phyloP scores from a whole-genome alignment of 2,888 invertebrate genomes.

The Theretra japonica region DNA sequence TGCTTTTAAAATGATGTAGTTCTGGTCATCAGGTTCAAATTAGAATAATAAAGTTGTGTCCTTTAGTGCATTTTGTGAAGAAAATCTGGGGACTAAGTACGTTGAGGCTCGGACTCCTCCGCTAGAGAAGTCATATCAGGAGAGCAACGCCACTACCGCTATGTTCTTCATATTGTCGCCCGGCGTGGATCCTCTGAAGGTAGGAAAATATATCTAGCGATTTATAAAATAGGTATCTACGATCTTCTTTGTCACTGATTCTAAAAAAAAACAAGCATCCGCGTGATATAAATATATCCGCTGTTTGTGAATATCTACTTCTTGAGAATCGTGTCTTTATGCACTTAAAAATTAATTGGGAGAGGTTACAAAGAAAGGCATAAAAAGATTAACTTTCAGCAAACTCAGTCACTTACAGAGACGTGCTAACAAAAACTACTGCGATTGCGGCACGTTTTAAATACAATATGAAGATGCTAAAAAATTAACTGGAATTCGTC shows the following conservation, averaged over 20 bases:
- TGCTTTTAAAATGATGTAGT: no score
- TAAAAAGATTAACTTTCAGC: no score
- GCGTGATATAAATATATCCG: no score
- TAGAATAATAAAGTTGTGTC: not conserved
- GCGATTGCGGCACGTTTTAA: no score
- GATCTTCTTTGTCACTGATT: not conserved
- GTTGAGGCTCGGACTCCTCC: slow-evolving; percentile 91
- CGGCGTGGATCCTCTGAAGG: slow-evolving; percentile 96
- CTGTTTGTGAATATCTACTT: no score
- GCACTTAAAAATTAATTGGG: no score
- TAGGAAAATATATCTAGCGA: slow-evolving; percentile 49
- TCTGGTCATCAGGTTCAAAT: not conserved
- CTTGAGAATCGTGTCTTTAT: no score
- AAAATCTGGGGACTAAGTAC: slow-evolving; percentile 93
- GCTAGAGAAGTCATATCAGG: slow-evolving; percentile 93
- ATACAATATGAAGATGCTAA: no score
- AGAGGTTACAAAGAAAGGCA: no score
- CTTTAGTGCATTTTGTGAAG: slow-evolving; percentile 92
- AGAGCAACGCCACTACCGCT: slow-evolving; percentile 93
- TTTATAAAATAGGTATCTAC: not conserved
- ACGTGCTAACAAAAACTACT: not conserved
- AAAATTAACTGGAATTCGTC: no score
- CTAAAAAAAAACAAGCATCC: no score
- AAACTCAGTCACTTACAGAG: not conserved
- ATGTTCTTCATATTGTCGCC: slow-evolving; percentile 97